Evolutionary conservation across 2,888 invertebrate genomes (phyloP).

Genomic region (Stenotaenia linearis): DNA sequence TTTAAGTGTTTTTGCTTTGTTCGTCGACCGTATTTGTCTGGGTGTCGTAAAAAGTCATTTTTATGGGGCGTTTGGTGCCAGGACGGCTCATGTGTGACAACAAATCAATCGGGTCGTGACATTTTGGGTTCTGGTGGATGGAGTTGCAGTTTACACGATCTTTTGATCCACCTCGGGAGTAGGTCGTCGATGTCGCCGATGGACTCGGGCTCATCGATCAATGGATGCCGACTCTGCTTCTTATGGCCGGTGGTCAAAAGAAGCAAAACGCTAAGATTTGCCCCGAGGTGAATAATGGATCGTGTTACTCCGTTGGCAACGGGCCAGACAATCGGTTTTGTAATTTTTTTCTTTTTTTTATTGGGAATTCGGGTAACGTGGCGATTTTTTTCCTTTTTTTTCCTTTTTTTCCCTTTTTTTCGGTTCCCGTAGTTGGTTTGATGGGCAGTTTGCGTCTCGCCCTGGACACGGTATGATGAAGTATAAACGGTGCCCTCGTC

Average conservation of each 20-base stretch:
- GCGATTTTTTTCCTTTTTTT: neutral
- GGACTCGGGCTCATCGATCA: neutral
- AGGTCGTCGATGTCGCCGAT: neutral
- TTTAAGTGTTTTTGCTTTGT: neutral
- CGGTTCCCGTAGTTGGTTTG: neutral
- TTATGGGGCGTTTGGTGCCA: conserved; percentile 2
- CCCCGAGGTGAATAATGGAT: neutral
- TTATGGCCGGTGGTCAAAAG: neutral
- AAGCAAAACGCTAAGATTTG: neutral
- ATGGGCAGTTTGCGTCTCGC: neutral
- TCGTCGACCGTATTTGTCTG: neutral
- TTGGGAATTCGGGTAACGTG: neutral
- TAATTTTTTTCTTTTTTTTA: neutral
- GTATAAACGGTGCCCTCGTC: neutral
- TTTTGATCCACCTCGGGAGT: conserved; percentile 3
- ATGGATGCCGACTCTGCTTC: neutral
- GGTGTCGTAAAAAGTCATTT: neutral
- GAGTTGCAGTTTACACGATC: conserved; percentile 19
- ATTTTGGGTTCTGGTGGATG: neutral
- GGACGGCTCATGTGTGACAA: conserved; percentile 11
- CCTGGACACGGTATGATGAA: neutral
- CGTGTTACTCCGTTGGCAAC: neutral
- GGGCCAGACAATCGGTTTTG: neutral
- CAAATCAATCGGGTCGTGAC: conserved; percentile 19
- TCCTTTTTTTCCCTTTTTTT: neutral